Conservation (phyloP, 2,797 vertebrate genomes). For the Pangasius krempfi region DNA sequence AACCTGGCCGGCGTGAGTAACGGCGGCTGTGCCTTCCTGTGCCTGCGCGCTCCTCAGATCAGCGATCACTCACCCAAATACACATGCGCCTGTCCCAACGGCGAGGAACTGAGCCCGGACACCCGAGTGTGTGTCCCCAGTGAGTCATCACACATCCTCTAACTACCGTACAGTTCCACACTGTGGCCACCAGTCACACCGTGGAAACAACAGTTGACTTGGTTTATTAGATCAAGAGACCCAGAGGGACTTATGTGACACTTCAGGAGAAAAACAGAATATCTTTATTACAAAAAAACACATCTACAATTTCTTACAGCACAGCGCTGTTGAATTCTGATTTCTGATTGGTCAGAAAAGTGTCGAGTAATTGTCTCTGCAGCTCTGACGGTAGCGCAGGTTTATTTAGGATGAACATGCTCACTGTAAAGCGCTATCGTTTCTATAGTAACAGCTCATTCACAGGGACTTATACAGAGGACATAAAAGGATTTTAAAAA, state of each 20-base stretch:
- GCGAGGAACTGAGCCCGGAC: conserved; percentile 89
- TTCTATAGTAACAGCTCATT: no score
- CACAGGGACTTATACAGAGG: no score
- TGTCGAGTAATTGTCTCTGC: background rate
- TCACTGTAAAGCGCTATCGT: no score
- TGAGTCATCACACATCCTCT: conserved; percentile 62
- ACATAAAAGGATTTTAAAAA: no score
- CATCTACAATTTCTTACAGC: background rate
- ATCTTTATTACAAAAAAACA: background rate
- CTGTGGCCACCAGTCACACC: background rate
- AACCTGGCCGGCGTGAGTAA: conserved; percentile 87
- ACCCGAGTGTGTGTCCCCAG: conserved; percentile 91
- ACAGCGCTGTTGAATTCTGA: background rate
- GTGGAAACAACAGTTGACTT: background rate
- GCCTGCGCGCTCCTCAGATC: conserved; percentile 94
- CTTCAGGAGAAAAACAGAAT: background rate
- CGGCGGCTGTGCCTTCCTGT: conserved; percentile 94
- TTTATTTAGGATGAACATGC: background rate
- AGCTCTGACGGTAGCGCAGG: background rate
- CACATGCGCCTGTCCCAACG: conserved; percentile 92
- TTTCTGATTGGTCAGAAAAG: background rate
- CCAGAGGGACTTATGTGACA: background rate
- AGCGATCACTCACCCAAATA: conserved; percentile 92
- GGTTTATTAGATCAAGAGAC: background rate
- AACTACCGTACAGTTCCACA: no score